Percentiles rank a stretch among this genome's conserved stretches.
Conservation (phyloP, 35 echinoderm and acorn worm genomes). For the Ophiothrix spiculata region DNA sequence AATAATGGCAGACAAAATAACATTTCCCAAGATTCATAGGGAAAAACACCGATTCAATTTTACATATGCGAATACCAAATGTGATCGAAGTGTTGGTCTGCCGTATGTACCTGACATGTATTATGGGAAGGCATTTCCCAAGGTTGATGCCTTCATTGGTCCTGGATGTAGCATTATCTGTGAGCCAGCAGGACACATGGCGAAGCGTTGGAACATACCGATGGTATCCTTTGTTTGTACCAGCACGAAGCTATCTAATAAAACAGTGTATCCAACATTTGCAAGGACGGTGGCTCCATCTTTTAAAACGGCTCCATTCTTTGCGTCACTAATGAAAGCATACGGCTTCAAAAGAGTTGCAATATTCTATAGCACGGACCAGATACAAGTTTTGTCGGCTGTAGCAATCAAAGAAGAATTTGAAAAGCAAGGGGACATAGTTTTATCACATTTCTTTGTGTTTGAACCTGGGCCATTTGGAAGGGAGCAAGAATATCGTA, state of each 20-base stretch:
- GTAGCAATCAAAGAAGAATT: neutral
- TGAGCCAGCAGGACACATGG: slow-evolving; percentile 60
- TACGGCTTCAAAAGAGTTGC: neutral
- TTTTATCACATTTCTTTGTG: neutral
- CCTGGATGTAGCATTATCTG: slow-evolving; percentile 68
- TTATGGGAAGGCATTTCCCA: neutral
- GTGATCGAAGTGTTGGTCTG: neutral
- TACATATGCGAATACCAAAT: neutral
- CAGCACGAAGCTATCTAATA: slow-evolving; percentile 41
- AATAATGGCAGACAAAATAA: neutral
- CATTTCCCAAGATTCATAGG: neutral
- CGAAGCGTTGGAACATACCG: slow-evolving; percentile 56
- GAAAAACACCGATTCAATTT: neutral
- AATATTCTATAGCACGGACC: neutral
- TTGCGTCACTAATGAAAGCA: neutral
- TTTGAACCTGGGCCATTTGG: neutral
- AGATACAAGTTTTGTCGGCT: neutral
- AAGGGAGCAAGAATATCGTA: neutral
- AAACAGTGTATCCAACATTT: slow-evolving; percentile 66
- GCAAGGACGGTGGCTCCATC: neutral
- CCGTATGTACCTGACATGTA: neutral
- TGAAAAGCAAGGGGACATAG: neutral
- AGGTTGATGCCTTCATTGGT: neutral
- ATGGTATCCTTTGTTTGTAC: slow-evolving; percentile 76
- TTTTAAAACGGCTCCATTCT: neutral